Percentiles rank a stretch among this genome's conserved stretches.
These are phyloP conservation scores for Eufriesea mexicana DNA, from an alignment of 1,140 invertebrate species.

Conservation along the genomic window DNA sequence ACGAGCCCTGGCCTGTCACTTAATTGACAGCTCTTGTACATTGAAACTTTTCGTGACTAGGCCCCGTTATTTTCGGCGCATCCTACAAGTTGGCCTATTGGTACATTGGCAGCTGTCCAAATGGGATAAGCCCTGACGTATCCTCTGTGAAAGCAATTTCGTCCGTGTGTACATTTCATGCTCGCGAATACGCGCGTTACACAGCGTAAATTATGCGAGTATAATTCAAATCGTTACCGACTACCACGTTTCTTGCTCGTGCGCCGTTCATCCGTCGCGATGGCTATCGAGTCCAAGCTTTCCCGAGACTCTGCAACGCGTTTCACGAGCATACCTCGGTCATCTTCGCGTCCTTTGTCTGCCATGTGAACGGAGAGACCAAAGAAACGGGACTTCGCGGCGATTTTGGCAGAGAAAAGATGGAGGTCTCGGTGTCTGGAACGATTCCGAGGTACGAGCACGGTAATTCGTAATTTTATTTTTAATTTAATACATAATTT, in stretches of 20 bases:
- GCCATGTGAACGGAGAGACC: too few relatives aligned
- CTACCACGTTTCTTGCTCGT: neutral
- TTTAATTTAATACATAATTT: too few relatives aligned
- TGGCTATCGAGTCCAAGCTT: too few relatives aligned
- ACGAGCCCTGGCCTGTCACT: slow-evolving; percentile 24
- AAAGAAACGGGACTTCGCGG: too few relatives aligned
- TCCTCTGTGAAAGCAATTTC: slow-evolving; percentile 53
- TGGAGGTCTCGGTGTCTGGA: too few relatives aligned
- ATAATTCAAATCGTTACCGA: slow-evolving; percentile 35
- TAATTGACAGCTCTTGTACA: slow-evolving; percentile 49
- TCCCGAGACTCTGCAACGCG: too few relatives aligned
- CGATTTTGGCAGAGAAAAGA: too few relatives aligned
- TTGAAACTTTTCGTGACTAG: slow-evolving; percentile 59
- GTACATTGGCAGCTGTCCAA: slow-evolving; percentile 68
- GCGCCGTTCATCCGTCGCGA: too few relatives aligned
- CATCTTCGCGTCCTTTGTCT: too few relatives aligned
- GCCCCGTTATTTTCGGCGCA: slow-evolving; percentile 68
- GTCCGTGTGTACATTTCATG: slow-evolving; percentile 23
- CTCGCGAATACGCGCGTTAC: neutral
- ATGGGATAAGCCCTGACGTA: slow-evolving; percentile 69
- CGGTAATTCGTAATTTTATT: too few relatives aligned
- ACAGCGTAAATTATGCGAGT: slow-evolving; percentile 37
- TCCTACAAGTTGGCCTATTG: slow-evolving; percentile 65
- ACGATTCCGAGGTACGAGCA: too few relatives aligned
- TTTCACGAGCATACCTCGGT: too few relatives aligned